These are phyloP conservation scores for Bostrychus sinensis DNA, from an alignment of 2,113 vertebrate genomes.

Conservation along the genomic window DNA sequence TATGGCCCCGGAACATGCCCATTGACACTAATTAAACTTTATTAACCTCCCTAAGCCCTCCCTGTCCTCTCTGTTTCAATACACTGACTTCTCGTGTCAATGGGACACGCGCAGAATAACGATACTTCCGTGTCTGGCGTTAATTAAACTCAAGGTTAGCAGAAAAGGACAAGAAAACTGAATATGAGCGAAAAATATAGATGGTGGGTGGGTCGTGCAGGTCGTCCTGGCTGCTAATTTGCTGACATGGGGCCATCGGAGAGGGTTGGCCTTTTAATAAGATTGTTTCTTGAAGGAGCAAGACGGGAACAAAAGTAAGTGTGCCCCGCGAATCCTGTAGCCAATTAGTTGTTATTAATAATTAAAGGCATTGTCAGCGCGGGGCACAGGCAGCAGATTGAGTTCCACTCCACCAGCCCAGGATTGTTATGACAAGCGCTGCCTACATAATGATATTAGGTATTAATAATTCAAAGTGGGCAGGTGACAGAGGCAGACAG, in stretches of 20 bases:
- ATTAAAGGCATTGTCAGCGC: constrained; percentile 91
- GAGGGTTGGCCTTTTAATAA: constrained; percentile 80
- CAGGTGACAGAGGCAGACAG: constrained; percentile 77
- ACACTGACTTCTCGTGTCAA: constrained; percentile 16
- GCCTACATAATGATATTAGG: constrained; percentile 95
- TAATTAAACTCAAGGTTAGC: constrained; percentile 69
- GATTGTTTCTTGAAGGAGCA: constrained; percentile 87
- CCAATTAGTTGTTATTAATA: constrained; percentile 98
- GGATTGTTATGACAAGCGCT: constrained; percentile 93
- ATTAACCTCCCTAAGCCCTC: constrained; percentile 44
- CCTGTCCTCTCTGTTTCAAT: constrained; percentile 35
- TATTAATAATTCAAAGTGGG: constrained; percentile 88
- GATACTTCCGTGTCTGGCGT: constrained; percentile 42
- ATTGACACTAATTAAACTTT: constrained; percentile 57
- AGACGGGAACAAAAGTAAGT: constrained; percentile 90
- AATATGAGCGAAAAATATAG: constrained; percentile 46
- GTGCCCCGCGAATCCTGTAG: constrained; percentile 92
- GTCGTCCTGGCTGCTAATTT: constrained; percentile 84
- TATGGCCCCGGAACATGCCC: constrained; percentile 13
- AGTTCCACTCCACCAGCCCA: constrained; percentile 85
- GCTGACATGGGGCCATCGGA: constrained; percentile 78
- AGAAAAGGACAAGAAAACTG: constrained; percentile 48
- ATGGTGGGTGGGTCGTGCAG: constrained; percentile 22
- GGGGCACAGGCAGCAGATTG: constrained; percentile 84
- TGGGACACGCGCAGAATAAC: constrained; percentile 39